Evolutionary conservation across 2,888 invertebrate species (phyloP).

Genomic region (Cartodere bifasciata): DNA sequence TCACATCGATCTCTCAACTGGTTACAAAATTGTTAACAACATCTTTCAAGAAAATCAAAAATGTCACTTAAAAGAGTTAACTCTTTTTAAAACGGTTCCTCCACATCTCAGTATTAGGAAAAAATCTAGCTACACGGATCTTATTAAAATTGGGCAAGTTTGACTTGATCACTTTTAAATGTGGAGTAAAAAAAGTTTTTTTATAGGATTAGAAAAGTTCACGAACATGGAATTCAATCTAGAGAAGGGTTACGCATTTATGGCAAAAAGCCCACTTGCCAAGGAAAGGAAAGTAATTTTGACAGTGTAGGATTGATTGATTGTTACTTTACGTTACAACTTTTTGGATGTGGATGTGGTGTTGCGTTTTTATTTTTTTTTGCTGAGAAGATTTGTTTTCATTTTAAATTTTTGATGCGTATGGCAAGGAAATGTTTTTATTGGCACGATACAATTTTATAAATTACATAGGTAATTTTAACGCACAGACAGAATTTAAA

Average conservation of each 20-base stretch:
- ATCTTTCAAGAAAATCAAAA: conserved; percentile 57
- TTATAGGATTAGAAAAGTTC: too few relatives aligned
- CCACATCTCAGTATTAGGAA: conserved; percentile 44
- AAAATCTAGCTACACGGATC: conserved; percentile 38
- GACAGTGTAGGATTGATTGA: conserved; percentile 48
- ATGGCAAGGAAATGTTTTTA: too few relatives aligned
- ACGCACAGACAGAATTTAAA: too few relatives aligned
- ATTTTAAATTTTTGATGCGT: too few relatives aligned
- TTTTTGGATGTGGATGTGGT: too few relatives aligned
- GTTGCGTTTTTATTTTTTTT: too few relatives aligned
- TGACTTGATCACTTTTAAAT: neutral
- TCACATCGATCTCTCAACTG: conserved; percentile 57
- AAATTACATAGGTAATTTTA: too few relatives aligned
- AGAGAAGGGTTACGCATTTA: conserved; percentile 43
- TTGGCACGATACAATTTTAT: too few relatives aligned
- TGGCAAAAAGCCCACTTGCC: conserved; percentile 46
- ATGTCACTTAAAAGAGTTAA: conserved; percentile 52
- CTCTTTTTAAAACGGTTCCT: conserved; percentile 40
- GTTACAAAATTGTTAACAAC: conserved; percentile 55
- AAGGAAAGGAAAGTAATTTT: conserved; percentile 42
- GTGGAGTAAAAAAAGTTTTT: conserved; percentile 10
- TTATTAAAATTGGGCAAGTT: conserved; percentile 40
- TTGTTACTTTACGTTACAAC: too few relatives aligned
- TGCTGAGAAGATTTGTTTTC: too few relatives aligned
- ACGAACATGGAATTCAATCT: conserved; percentile 45